A percentile compares a stretch with the other conserved stretches of the same genome.
Evolutionary conservation across 1,140 invertebrate genomes (phyloP).

Genomic region (Brachionus rubens): DNA sequence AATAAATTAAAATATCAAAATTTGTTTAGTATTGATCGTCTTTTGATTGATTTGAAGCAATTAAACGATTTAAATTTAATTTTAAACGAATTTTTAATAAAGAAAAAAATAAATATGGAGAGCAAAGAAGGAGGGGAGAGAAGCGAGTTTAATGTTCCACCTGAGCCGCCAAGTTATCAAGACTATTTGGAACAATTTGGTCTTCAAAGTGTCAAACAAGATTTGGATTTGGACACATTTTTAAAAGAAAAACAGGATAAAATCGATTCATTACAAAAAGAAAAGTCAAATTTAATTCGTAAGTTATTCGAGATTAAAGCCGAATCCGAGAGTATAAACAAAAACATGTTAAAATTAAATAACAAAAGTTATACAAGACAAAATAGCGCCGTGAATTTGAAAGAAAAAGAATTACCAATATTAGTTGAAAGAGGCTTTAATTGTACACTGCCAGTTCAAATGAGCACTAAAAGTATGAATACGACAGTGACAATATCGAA

Average conservation of each 20-base stretch:
- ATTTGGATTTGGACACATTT: conserved; percentile 30
- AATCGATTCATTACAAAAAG: conserved; percentile 24
- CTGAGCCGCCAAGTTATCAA: conserved; percentile 19
- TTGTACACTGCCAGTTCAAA: neutral
- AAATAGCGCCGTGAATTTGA: neutral
- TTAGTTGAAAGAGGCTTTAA: neutral
- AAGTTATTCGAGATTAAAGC: conserved; percentile 42
- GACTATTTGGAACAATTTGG: conserved; percentile 34
- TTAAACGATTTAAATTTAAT: conserved; percentile 23
- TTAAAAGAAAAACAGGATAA: conserved; percentile 39
- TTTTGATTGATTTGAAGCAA: conserved; percentile 27
- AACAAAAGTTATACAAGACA: neutral
- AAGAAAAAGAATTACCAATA: neutral
- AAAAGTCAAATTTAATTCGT: conserved; percentile 41
- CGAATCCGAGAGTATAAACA: conserved; percentile 19
- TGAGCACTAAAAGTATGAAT: neutral
- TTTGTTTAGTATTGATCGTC: conserved; percentile 22
- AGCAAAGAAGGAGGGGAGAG: neutral
- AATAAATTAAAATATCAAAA: conserved; percentile 39
- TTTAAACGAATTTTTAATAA: conserved; percentile 28
- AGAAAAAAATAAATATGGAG: neutral
- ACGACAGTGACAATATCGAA: neutral
- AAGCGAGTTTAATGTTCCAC: neutral
- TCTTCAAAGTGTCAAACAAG: neutral
- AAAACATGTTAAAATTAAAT: conserved; percentile 34